Conservation (phyloP, 2,797 vertebrate species). For the Tangara arthus region DNA sequence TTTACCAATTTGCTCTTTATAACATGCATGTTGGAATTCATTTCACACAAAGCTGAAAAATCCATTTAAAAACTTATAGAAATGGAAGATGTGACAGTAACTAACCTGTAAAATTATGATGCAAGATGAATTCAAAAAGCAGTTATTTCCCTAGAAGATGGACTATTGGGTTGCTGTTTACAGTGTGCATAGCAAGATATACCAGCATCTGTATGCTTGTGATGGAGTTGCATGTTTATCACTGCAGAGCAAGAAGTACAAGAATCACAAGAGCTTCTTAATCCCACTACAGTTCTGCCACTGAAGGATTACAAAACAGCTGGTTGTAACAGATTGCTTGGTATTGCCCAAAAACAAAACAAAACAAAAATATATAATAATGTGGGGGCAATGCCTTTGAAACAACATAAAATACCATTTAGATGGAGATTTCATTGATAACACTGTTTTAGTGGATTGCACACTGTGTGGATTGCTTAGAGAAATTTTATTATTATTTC, state of each 20-base stretch:
- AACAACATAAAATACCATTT: neutral
- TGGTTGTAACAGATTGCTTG: conserved; percentile 48
- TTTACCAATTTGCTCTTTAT: neutral
- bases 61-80: neutral
- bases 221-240: conserved; percentile 30
- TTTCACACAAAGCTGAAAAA: neutral
- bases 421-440: conserved; percentile 12
- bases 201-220: neutral
- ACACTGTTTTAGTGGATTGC: neutral
- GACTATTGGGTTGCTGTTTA: neutral
- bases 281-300: conserved; percentile 45
- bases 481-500: neutral
- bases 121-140: neutral
- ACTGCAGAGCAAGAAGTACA: conserved; percentile 20
- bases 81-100: neutral
- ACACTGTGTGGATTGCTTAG: neutral
- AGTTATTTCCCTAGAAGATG: neutral
- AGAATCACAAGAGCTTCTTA: conserved; percentile 42
- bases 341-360: conserved; percentile 26
- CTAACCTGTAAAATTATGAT: neutral
- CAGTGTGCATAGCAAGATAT: neutral
- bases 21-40: neutral
- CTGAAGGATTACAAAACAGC: conserved; percentile 42
- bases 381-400: neutral
- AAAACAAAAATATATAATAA: neutral